A percentile compares a stretch with the other conserved stretches of the same genome.
Evolutionary conservation across 1,140 invertebrate species (phyloP).

Genomic region (Heliconius hermathena): DNA sequence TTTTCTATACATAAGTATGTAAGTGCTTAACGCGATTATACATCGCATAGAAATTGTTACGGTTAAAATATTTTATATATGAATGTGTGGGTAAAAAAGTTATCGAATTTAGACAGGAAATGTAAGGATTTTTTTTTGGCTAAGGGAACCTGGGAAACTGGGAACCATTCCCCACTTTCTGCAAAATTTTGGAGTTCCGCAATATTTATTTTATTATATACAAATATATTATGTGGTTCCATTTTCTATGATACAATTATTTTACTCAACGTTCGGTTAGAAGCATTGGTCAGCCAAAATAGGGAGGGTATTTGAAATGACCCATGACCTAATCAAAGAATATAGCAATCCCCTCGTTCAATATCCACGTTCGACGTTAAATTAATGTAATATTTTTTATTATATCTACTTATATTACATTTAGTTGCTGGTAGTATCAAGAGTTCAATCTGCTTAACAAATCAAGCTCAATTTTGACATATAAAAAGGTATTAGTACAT

Average conservation of each 20-base stretch:
- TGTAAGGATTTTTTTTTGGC: too few species aligned
- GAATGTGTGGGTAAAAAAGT: background rate
- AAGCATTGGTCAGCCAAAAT: too few species aligned
- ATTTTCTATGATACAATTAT: background rate
- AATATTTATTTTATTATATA: too few species aligned
- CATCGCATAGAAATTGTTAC: conserved; percentile 32
- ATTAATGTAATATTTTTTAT: background rate
- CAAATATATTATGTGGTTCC: too few species aligned
- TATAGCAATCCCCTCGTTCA: background rate
- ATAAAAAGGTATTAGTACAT: background rate
- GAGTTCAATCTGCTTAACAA: background rate
- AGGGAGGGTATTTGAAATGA: background rate
- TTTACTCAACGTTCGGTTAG: background rate
- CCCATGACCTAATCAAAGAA: background rate
- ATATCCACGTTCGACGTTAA: background rate
- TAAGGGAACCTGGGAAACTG: too few species aligned
- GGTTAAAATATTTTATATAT: conserved; percentile 14
- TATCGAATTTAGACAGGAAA: too few species aligned
- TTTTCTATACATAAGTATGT: conserved; percentile 51
- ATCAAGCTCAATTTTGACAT: background rate
- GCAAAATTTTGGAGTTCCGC: too few species aligned
- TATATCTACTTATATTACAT: background rate
- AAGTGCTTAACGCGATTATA: conserved; percentile 29
- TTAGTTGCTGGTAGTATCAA: background rate
- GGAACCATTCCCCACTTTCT: too few species aligned